phyloP scores from a whole-genome alignment of 1,140 invertebrate species.

The Sogatella furcifera region DNA sequence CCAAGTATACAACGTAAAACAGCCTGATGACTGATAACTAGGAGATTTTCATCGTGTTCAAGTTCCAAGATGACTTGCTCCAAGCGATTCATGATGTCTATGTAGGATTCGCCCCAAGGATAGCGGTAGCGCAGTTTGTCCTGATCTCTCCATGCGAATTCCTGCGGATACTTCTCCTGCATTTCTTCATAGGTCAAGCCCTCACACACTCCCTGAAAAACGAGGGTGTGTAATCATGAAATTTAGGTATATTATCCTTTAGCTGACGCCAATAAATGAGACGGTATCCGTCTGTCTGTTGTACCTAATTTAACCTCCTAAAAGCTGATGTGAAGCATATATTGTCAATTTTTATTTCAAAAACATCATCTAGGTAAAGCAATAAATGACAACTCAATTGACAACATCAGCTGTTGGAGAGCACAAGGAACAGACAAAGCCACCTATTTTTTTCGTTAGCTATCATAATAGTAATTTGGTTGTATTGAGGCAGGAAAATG shows the following conservation, averaged over 20 bases:
- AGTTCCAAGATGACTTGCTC: constrained; percentile 69
- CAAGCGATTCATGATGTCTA: constrained; percentile 75
- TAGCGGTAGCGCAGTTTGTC: constrained; percentile 89
- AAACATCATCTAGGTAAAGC: no score
- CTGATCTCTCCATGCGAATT: constrained; percentile 81
- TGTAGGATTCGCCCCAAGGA: constrained; percentile 82
- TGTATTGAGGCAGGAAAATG: no score
- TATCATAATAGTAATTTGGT: no score
- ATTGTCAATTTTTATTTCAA: no score
- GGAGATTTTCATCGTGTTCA: constrained; percentile 72
- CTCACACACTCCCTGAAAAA: constrained; percentile 76
- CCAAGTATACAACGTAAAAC: constrained; percentile 83
- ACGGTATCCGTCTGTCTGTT: no score
- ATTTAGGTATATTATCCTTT: neutral
- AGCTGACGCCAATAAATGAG: no score
- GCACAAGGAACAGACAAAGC: no score
- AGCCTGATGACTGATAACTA: constrained; percentile 85
- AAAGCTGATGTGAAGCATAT: no score
- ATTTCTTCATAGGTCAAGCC: constrained; percentile 90
- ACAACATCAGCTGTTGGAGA: no score
- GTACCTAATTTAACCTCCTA: no score
- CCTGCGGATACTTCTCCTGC: constrained; percentile 75
- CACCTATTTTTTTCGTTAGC: no score
- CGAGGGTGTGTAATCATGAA: neutral
- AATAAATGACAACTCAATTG: no score